Conservation (phyloP, 2,113 vertebrate species). For the Litocranius walleri region DNA sequence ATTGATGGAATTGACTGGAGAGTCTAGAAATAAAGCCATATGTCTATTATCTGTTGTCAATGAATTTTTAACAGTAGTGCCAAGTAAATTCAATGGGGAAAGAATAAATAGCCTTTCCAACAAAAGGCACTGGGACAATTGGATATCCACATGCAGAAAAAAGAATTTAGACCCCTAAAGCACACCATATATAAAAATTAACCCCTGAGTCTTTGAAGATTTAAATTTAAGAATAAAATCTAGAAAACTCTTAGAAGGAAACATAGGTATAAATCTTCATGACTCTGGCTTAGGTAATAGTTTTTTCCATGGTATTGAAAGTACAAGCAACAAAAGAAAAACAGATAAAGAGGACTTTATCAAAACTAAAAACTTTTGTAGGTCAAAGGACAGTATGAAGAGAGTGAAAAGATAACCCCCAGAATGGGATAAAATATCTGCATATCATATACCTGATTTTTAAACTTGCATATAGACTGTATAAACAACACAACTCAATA, state of each 20-base stretch:
- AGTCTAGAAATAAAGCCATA: neutral
- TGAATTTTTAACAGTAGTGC: neutral
- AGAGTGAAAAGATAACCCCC: neutral
- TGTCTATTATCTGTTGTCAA: neutral
- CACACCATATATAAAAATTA: neutral
- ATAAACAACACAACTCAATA: neutral
- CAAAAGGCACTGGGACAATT: neutral
- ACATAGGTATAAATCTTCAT: neutral
- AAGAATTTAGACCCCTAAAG: neutral
- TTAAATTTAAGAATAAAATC: constrained; percentile 12
- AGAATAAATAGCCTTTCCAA: constrained; percentile 1
- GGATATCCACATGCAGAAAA: neutral
- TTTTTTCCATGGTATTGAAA: neutral
- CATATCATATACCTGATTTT: neutral
- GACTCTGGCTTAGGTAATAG: neutral
- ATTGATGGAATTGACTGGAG: neutral
- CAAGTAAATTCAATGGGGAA: neutral
- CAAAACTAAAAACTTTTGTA: constrained; percentile 33
- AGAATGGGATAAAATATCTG: neutral
- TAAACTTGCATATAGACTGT: neutral
- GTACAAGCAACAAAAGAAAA: neutral
- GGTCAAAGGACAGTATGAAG: neutral
- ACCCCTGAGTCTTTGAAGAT: neutral
- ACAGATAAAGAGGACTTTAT: neutral
- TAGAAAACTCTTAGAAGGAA: constrained; percentile 6